phyloP scores from a whole-genome alignment of 1,140 invertebrate genomes.

The Teleogryllus occipitalis region DNA sequence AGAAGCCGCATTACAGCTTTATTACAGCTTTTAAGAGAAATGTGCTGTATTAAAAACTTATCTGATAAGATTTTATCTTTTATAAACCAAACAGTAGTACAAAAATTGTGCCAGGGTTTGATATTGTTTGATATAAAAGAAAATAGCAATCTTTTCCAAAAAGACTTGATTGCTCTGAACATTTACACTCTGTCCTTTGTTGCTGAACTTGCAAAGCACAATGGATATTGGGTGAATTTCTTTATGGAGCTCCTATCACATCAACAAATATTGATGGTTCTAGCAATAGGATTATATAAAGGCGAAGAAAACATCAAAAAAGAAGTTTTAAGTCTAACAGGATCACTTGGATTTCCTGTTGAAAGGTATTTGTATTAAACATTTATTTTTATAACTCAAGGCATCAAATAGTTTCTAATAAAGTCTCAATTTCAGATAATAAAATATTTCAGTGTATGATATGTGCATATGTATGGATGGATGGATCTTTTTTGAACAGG shows the following conservation, averaged over 20 bases:
- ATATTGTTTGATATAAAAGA: slow-evolving; percentile 15
- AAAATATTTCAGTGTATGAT: background rate
- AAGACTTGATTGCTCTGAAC: slow-evolving; percentile 37
- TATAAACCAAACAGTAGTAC: slow-evolving; percentile 14
- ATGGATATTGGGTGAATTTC: slow-evolving; percentile 39
- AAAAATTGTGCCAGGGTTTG: slow-evolving; percentile 21
- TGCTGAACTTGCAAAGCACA: slow-evolving; percentile 37
- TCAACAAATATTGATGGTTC: slow-evolving; percentile 42
- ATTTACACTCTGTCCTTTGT: slow-evolving; percentile 37
- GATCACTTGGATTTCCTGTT: slow-evolving; percentile 33
- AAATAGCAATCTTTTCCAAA: slow-evolving; percentile 28
- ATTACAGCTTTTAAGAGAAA: slow-evolving; percentile 41
- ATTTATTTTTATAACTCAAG: too few relatives aligned
- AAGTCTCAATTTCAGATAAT: too few relatives aligned
- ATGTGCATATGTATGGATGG: too few relatives aligned
- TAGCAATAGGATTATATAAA: slow-evolving; percentile 42
- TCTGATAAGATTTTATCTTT: slow-evolving; percentile 8
- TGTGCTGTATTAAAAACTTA: slow-evolving; percentile 31
- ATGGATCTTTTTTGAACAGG: too few relatives aligned
- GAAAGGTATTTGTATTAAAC: slow-evolving; percentile 14
- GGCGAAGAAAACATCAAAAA: slow-evolving; percentile 39
- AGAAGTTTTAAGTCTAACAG: slow-evolving; percentile 39
- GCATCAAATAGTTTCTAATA: too few relatives aligned
- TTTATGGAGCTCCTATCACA: slow-evolving; percentile 39
- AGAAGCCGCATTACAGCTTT: slow-evolving; percentile 31